Evolutionary conservation across 2,888 invertebrate species (phyloP).

Genomic region (Pharmacophagus antenor): DNA sequence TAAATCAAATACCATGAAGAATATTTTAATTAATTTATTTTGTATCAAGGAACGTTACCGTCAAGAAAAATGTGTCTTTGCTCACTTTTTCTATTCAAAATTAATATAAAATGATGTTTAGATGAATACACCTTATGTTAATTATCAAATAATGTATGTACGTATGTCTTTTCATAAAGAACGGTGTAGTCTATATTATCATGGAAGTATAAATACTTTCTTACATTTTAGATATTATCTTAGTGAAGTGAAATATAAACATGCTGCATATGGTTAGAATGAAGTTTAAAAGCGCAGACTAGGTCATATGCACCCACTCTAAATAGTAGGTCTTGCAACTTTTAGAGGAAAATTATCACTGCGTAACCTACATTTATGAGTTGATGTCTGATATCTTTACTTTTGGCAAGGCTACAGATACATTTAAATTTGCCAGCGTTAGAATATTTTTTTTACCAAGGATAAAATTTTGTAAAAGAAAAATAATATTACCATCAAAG

Average conservation of each 20-base stretch:
- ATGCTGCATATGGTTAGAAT: slow-evolving; percentile 23
- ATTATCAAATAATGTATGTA: no score
- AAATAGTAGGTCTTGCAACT: slow-evolving; percentile 20
- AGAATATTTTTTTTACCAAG: neutral
- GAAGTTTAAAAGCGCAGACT: slow-evolving; percentile 24
- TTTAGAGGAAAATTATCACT: slow-evolving; percentile 23
- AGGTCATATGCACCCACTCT: slow-evolving; percentile 25
- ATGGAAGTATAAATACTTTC: slow-evolving; percentile 13
- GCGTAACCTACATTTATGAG: slow-evolving; percentile 17
- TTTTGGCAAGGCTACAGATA: neutral
- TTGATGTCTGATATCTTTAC: neutral
- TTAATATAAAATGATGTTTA: no score
- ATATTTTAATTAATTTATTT: no score
- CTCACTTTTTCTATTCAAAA: no score
- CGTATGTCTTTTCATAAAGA: neutral
- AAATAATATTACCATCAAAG: neutral
- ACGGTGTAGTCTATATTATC: neutral
- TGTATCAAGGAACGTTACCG: no score
- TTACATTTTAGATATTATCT: slow-evolving; percentile 7
- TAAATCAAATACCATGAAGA: no score
- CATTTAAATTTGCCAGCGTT: neutral
- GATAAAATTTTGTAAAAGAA: neutral
- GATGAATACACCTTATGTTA: no score
- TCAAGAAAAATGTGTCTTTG: no score
- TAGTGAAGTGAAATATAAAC: slow-evolving; percentile 28